phyloP scores from a whole-genome alignment of 2,797 vertebrate species.

The Eulemur mongoz region DNA sequence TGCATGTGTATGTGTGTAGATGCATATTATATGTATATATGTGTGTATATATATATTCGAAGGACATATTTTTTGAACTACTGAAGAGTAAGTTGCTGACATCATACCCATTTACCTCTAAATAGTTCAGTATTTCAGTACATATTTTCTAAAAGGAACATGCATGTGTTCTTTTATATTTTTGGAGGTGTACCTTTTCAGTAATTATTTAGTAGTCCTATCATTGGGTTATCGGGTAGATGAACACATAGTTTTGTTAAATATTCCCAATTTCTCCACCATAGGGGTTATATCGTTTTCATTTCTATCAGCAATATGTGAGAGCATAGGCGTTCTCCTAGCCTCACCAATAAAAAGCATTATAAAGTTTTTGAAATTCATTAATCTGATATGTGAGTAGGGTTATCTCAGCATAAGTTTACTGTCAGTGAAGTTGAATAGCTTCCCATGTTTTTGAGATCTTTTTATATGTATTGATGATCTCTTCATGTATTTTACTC shows the following conservation, averaged over 20 bases:
- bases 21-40: neutral
- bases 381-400: neutral
- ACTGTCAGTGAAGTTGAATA: neutral
- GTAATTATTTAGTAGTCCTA: neutral
- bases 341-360: neutral
- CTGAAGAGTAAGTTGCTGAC: neutral
- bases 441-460: neutral
- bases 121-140: neutral
- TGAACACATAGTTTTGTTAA: neutral
- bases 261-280: neutral
- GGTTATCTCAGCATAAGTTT: neutral
- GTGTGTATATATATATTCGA: too few species aligned
- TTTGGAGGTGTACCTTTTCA: neutral
- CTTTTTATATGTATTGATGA: neutral
- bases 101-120: neutral
- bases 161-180: neutral
- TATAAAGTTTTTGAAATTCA: neutral
- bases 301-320: neutral
- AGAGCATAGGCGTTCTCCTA: fast-evolving
- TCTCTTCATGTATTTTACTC: neutral
- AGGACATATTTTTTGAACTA: neutral
- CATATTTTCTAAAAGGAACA: neutral
- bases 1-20: fast-evolving
- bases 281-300: neutral
- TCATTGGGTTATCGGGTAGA: neutral